phyloP scores from a whole-genome alignment of 2,797 vertebrate species.

The Myripristis jacobus region DNA sequence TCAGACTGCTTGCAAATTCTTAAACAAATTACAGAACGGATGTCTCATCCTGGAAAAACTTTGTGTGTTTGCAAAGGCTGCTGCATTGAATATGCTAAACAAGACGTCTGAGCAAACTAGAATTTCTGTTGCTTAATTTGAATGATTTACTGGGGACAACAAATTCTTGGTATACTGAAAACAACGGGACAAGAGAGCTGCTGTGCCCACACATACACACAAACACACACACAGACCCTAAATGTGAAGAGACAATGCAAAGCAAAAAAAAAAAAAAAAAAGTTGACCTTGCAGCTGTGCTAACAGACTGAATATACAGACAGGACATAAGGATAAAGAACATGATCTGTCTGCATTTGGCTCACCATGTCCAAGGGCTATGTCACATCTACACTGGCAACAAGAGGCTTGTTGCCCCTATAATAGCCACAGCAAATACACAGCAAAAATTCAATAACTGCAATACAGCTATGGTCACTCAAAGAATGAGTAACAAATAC shows the following conservation, averaged over 20 bases:
- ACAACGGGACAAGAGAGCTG: background rate
- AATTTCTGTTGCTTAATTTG: background rate
- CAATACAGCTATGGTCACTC: no score
- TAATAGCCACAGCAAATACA: no score
- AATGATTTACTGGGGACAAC: background rate
- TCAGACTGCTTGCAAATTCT: constrained; percentile 34
- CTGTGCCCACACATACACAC: no score
- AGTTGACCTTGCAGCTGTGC: background rate
- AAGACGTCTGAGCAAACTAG: background rate
- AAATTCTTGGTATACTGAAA: background rate
- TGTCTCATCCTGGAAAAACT: constrained; percentile 49
- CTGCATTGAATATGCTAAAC: constrained; percentile 6
- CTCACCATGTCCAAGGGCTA: no score
- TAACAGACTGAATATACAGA: background rate
- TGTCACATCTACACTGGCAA: no score
- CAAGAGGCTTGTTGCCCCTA: no score
- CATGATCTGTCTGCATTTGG: no score
- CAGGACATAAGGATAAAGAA: background rate
- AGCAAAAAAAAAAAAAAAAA: background rate
- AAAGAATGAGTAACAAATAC: no score
- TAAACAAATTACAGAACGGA: constrained; percentile 42
- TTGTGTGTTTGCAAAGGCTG: constrained; percentile 38
- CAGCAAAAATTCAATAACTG: no score
- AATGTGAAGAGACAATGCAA: background rate
- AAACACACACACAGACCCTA: background rate